Evolutionary conservation across 2,888 invertebrate species (phyloP).

Genomic region (Cactoblastis cactorum): DNA sequence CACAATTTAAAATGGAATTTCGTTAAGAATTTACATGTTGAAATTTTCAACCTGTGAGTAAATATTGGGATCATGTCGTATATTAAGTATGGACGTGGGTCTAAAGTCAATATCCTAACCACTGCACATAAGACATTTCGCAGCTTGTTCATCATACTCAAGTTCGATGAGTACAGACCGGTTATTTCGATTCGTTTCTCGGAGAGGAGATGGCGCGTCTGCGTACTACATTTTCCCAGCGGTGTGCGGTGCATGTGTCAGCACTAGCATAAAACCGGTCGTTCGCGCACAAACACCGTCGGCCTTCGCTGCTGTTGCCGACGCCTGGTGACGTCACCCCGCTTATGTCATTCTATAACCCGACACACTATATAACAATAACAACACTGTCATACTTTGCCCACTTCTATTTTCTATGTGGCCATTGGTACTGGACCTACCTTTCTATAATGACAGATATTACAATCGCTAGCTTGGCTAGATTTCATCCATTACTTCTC

Average conservation of each 20-base stretch:
- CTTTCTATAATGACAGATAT: neutral
- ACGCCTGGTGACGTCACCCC: conserved; percentile 73
- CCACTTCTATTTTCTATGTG: conserved; percentile 21
- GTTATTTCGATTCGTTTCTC: conserved; percentile 4
- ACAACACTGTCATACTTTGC: conserved; percentile 22
- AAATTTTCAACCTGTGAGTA: no score
- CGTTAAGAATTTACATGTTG: no score
- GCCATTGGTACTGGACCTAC: neutral
- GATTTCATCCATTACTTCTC: neutral
- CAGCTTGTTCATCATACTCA: no score
- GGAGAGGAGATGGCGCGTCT: conserved; percentile 7
- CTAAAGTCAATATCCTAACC: no score
- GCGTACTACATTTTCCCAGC: conserved; percentile 35
- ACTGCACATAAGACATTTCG: no score
- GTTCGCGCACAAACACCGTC: conserved; percentile 55
- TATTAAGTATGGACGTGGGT: no score
- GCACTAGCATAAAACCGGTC: conserved; percentile 49
- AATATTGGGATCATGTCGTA: no score
- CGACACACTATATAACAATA: conserved; percentile 25
- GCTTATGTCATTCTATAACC: conserved; percentile 69
- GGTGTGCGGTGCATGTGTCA: conserved; percentile 52
- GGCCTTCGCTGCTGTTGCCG: conserved; percentile 69
- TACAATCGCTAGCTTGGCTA: neutral
- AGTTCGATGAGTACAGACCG: neutral
- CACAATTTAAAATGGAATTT: no score